Evolutionary conservation across 2,888 invertebrate genomes (phyloP), one percentile per base, ranked within the genome.

Genomic region (Seira musarum): DNA sequence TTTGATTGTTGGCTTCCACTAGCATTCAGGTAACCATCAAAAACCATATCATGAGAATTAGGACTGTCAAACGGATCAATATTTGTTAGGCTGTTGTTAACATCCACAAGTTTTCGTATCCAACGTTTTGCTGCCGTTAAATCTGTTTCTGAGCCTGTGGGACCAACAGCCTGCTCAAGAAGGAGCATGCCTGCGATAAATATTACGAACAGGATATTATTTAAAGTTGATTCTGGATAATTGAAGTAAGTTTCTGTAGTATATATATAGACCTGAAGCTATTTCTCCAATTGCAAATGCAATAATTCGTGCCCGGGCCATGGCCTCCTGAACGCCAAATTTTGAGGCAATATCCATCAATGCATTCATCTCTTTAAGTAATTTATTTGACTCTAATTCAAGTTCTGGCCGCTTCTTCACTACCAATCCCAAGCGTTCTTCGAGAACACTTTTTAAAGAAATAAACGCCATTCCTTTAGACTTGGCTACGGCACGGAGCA

Each of bases 401-500:
- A 80, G 46, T 24, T 74, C 76, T 8, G 81, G 72, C 3, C 17
- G 15, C 60, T 65, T 67, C 2, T 22, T 17, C 17, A 17, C 0
- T 6, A 72, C 68, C 19, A 2, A 22, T n/a, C 75, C 49, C 21
- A 89, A 63, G 49, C 87, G 86, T 1, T 60, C 66, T 2, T 82
- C 49, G 8, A 90, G 85, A 19, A 88, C 87, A 19, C 87, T 77
- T 17, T 87, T 82, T 68, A 89, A 89, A 0, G 89, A 88, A 8
- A 85, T 35, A 13, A 91, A 86, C 1, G 88, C 89, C 76, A 88
- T 87, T 6, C 90, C 90, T 49, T 89, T 87, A 1, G 89, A 88
- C 82, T 90, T 90, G 24, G 86, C 87, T 10, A 91, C 87, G 1
- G 90, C 90, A 70, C 91, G 87, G 3, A 91, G 88, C 10, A 91